Base-by-base conservation (phyloP, 2,888 invertebrate species). In the Temnothorax ravouxi region DNA sequence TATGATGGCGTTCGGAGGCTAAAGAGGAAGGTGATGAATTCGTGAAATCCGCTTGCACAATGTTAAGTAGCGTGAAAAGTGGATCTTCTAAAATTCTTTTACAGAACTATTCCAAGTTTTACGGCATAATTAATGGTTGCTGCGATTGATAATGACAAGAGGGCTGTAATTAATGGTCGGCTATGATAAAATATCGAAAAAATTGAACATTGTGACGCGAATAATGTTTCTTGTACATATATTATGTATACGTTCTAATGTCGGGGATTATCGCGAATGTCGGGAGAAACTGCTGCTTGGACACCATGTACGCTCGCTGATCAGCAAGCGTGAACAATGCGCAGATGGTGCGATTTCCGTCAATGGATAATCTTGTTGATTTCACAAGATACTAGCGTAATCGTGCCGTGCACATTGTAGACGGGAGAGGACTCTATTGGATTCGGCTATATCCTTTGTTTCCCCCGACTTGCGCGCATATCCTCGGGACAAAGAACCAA, bases 331-430 rank as follows among this genome's bases (percentile, higher is more conserved):
- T 50, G 59, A 61, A 75, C 75, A 62, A 69, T n/a, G 88, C 86
- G 72, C 89, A 90, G 89, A 89, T 90, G 89, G 89, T 67, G 84
- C 75, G 84, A 77, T 75, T 81, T 85, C 64, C 72, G 86, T 87
- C 88, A 81, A 84, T 84, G 89, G 88, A 89, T 90, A 89, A 90
- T 90, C 89, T 86, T 85, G 88, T 90, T 88, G 89, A 90, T 90
- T 89, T 88, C 86, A 83, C 87, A 88, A 89, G 89, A 89, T 89
- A 87, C 80, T 29, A 67, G 75, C 44, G 69, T 83, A 79, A 72
- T 72, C 66, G 59, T 67, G 50, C 29, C 56, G 72, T 66, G 84
- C 80, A 84, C 84, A 86, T 82, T 86, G 89, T 75, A 56, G 80
- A 67, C 82, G 84, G 85, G 84, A 86, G 84, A 86, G 88, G 89